These are phyloP conservation scores for Drosophila erecta DNA, from an alignment of 1,140 invertebrate genomes.

Conservation along the genomic window DNA sequence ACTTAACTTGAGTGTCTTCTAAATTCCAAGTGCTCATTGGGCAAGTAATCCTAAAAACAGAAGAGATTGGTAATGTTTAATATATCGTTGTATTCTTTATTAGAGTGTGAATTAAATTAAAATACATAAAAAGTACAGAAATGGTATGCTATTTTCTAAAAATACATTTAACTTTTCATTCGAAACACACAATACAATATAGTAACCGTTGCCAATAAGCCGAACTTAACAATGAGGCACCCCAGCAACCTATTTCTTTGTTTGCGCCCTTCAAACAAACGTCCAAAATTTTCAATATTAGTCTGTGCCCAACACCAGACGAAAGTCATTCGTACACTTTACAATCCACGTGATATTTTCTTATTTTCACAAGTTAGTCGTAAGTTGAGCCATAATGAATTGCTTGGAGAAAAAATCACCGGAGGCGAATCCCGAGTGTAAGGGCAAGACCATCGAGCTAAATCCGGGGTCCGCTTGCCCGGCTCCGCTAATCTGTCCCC, in stretches of 20 bases:
- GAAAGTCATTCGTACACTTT: neutral
- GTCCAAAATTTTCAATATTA: constrained; percentile 28
- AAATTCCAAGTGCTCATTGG: constrained; percentile 7
- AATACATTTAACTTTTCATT: too few species aligned
- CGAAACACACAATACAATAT: neutral
- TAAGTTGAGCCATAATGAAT: constrained; percentile 21
- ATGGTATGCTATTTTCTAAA: too few species aligned
- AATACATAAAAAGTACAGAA: too few species aligned
- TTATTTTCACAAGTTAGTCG: neutral
- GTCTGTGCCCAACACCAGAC: constrained; percentile 5
- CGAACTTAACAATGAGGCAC: neutral
- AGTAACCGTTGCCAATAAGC: constrained; percentile 44
- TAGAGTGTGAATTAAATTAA: too few species aligned
- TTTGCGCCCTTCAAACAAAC: constrained; percentile 63
- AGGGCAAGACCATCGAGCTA: constrained; percentile 36
- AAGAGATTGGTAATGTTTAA: neutral
- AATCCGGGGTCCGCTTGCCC: constrained; percentile 53
- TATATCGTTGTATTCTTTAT: neutral
- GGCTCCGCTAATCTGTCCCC: constrained; percentile 57
- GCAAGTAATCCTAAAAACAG: neutral
- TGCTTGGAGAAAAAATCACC: constrained; percentile 49
- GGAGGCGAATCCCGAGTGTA: constrained; percentile 26
- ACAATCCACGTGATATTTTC: neutral
- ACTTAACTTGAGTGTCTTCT: too few species aligned
- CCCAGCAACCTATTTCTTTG: constrained; percentile 44